Evolutionary conservation across 2,113 vertebrate species (phyloP).

Genomic region (Triplophysa tibetana): DNA sequence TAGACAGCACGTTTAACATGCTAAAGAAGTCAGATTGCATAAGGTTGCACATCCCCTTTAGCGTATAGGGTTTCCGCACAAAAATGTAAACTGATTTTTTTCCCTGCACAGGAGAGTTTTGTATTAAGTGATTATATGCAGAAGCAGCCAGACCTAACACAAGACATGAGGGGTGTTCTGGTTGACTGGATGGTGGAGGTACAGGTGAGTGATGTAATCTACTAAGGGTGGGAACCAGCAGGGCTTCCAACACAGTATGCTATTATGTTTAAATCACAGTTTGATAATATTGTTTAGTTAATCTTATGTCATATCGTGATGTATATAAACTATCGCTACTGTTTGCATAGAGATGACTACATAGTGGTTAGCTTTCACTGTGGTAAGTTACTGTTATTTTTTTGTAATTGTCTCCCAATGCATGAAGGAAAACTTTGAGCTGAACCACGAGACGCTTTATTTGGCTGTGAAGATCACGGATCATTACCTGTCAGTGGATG

Average conservation of each 20-base stretch:
- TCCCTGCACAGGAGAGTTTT: conserved; percentile 79
- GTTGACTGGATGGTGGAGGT: conserved; percentile 96
- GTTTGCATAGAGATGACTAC: too few species aligned
- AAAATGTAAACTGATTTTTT: background rate
- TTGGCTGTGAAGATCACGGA: conserved; percentile 89
- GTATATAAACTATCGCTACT: too few species aligned
- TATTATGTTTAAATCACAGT: too few species aligned
- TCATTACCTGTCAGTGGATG: conserved; percentile 78
- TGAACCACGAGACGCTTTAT: conserved; percentile 91
- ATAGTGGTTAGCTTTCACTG: too few species aligned
- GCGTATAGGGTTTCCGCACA: too few species aligned
- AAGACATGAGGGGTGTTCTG: conserved; percentile 86
- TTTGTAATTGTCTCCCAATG: background rate
- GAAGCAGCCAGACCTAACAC: conserved; percentile 79
- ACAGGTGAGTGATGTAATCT: conserved; percentile 74
- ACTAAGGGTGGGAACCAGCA: background rate
- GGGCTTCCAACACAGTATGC: background rate
- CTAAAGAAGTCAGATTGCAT: too few species aligned
- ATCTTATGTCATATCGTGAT: too few species aligned
- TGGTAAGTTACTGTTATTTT: too few species aligned
- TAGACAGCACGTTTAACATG: too few species aligned
- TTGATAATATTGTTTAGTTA: too few species aligned
- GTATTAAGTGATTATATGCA: conserved; percentile 82
- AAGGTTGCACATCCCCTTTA: too few species aligned
- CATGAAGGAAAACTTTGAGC: conserved; percentile 83